Conservation (phyloP, 2,113 vertebrate species). For the Ivindomyrus marchei region DNA sequence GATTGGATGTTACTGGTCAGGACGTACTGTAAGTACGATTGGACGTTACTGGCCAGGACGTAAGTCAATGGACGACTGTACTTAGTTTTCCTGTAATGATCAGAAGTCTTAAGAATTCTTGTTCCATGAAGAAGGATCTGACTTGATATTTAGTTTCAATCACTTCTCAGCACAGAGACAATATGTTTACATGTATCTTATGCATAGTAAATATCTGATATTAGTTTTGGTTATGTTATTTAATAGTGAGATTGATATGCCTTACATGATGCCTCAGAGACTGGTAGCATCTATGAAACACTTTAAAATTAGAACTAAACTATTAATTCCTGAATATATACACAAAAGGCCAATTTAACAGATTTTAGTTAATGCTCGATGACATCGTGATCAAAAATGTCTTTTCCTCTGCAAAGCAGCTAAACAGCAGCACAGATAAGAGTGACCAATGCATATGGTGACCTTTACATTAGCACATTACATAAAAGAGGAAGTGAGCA, state of each 20-base stretch:
- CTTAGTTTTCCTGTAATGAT: not conserved
- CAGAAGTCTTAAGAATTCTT: not conserved
- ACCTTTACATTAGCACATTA: constrained; percentile 2
- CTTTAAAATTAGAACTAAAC: not conserved
- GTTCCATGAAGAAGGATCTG: not conserved
- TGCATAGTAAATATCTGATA: not conserved
- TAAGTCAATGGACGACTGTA: not conserved
- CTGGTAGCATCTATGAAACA: not conserved
- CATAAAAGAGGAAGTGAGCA: not conserved
- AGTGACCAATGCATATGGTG: not conserved
- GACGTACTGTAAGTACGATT: no score
- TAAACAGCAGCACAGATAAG: not conserved
- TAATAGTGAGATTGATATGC: not conserved
- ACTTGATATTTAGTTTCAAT: not conserved
- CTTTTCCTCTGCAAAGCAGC: not conserved
- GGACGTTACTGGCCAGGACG: not conserved
- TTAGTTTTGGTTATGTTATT: not conserved
- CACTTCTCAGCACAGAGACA: not conserved
- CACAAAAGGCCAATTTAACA: not conserved
- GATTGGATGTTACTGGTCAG: no score
- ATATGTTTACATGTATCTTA: not conserved
- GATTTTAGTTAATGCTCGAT: not conserved
- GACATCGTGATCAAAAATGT: not conserved
- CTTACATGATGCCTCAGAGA: not conserved
- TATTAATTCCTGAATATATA: not conserved